These are phyloP conservation scores for Gasterosteus aculeatus DNA, from an alignment of 2,113 vertebrate genomes.

Conservation along the genomic window DNA sequence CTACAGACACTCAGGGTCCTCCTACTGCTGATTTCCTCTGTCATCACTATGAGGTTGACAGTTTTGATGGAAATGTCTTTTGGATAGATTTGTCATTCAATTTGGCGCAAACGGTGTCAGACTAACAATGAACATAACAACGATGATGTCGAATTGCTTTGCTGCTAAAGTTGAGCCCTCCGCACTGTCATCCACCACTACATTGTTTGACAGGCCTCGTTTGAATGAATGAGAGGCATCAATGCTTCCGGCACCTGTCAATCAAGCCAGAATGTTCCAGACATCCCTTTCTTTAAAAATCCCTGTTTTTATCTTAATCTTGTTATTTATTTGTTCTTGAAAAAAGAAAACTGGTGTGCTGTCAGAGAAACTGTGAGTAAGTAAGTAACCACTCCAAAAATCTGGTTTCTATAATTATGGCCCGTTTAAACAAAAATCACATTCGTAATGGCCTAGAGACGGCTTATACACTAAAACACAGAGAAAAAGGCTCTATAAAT, in stretches of 20 bases:
- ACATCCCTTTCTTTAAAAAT: background rate
- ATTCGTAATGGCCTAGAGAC: slow-evolving; percentile 25
- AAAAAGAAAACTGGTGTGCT: background rate
- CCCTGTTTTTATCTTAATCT: background rate
- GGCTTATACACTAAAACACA: slow-evolving; percentile 34
- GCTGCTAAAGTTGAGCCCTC: background rate
- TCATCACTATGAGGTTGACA: background rate
- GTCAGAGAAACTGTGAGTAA: background rate
- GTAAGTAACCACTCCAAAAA: slow-evolving; percentile 4
- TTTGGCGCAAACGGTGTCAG: background rate
- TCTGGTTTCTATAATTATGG: slow-evolving; percentile 23
- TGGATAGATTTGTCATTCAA: background rate
- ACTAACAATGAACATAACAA: background rate
- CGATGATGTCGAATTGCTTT: background rate
- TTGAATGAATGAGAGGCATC: background rate
- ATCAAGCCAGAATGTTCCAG: background rate
- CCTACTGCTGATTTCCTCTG: background rate
- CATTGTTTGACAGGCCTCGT: background rate
- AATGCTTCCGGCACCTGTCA: background rate
- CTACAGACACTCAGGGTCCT: background rate
- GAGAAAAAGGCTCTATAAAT: slow-evolving; percentile 70
- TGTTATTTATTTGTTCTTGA: background rate
- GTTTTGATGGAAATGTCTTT: background rate
- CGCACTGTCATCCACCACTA: background rate
- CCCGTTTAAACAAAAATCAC: slow-evolving; percentile 12